Conservation (phyloP, 2,888 invertebrate species). For the Lepas anatifera region DNA sequence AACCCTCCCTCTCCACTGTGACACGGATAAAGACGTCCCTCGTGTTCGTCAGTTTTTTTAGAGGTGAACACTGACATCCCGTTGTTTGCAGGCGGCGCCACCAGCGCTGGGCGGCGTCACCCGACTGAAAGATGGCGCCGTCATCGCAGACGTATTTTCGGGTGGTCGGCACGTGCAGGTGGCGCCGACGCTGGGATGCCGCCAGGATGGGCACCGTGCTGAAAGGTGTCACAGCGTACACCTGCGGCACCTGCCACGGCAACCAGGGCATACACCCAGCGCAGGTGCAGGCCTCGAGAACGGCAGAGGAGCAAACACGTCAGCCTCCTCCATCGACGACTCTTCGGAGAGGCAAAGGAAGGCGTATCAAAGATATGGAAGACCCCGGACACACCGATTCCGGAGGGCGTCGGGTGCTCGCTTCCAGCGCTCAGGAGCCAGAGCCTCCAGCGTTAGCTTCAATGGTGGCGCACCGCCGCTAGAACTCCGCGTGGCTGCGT, state of each 20-base stretch:
- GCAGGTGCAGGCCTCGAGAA: too few relatives aligned
- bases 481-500: background rate
- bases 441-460: background rate
- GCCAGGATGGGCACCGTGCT: too few relatives aligned
- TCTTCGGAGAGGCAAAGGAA: background rate
- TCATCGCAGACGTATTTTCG: background rate
- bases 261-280: background rate
- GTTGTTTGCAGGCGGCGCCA: background rate
- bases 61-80: too few relatives aligned
- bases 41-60: too few relatives aligned
- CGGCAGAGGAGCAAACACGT: too few relatives aligned
- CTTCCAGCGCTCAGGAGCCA: background rate
- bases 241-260: background rate
- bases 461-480: background rate
- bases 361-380: background rate
- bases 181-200: background rate
- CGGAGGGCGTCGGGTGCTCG: background rate
- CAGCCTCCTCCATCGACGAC: background rate
- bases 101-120: background rate
- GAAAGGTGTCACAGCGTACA: background rate
- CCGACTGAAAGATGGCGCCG: background rate
- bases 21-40: too few relatives aligned
- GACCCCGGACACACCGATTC: background rate
- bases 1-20: too few relatives aligned
- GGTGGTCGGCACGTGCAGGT: background rate